Conservation (phyloP, 2,113 vertebrate genomes). For the Bettongia penicillata region DNA sequence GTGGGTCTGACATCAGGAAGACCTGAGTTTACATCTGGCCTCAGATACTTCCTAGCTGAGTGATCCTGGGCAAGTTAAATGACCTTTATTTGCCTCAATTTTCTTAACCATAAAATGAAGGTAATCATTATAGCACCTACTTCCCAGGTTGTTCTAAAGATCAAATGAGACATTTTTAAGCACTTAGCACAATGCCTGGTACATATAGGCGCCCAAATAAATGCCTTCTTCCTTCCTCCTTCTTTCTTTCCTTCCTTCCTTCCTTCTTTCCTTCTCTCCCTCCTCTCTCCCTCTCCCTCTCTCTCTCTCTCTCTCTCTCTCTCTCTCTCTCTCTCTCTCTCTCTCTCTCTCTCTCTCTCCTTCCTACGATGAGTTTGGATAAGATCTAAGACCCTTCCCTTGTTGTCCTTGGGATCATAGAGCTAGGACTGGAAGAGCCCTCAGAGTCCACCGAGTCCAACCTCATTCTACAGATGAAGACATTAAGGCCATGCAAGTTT, state of each 20-base stretch:
- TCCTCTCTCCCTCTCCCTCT: no score
- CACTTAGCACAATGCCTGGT: background rate
- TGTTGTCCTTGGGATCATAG: background rate
- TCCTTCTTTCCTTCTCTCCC: no score
- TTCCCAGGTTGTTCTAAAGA: no score
- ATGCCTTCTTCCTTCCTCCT: slow-evolving; percentile 20
- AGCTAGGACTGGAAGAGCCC: no score
- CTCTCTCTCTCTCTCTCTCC: background rate
- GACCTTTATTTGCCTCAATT: background rate
- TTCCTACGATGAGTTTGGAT: background rate
- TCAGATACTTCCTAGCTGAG: background rate
- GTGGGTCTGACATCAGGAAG: background rate
- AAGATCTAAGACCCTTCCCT: background rate
- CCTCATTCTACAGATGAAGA: no score
- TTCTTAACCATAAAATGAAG: background rate
- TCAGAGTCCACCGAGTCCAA: no score
- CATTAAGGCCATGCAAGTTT: background rate
- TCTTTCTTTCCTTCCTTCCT: no score
- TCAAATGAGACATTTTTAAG: no score
- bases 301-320: no score
- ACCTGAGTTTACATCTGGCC: background rate
- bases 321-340: no score
- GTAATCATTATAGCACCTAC: no score
- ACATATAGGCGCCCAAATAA: background rate
- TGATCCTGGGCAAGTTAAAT: no score